Evolutionary conservation across 2,113 vertebrate species (phyloP).

Genomic region (Rutilus rutilus): DNA sequence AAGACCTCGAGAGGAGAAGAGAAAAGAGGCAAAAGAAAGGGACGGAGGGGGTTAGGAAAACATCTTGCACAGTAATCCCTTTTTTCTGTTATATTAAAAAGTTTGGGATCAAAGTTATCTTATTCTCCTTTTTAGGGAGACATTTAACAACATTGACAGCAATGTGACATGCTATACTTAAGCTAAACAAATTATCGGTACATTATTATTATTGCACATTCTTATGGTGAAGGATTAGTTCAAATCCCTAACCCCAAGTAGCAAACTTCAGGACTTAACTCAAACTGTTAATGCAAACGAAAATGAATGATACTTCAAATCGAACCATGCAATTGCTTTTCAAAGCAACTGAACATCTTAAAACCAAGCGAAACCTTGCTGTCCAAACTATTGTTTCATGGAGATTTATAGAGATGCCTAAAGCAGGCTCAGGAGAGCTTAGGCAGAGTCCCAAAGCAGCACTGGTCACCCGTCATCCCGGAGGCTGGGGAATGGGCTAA

Average conservation of each 20-base stretch:
- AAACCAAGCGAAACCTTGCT: neutral
- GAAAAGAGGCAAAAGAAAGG: conserved; percentile 22
- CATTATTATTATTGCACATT: conserved; percentile 2
- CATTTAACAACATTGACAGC: neutral
- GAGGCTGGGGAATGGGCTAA: conserved; percentile 43
- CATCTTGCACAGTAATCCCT: conserved; percentile 6
- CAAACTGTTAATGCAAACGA: neutral
- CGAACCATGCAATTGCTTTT: neutral
- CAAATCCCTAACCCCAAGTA: neutral
- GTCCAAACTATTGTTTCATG: conserved; percentile 29
- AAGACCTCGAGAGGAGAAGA: neutral
- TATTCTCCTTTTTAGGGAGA: neutral
- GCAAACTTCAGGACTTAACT: neutral
- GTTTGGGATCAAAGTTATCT: conserved; percentile 21
- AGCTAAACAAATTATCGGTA: neutral
- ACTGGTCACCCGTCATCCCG: conserved; percentile 45
- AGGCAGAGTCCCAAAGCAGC: conserved; percentile 47
- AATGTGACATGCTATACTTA: neutral
- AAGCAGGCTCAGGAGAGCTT: conserved; percentile 41
- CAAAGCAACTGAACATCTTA: neutral
- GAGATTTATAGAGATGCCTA: conserved; percentile 47
- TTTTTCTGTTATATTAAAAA: conserved; percentile 13
- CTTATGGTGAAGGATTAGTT: neutral
- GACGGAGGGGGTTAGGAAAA: neutral
- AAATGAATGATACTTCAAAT: neutral